A percentile compares a stretch with the other conserved stretches of the same genome.
These are phyloP conservation scores for Stegostoma tigrinum DNA, from an alignment of 2,113 vertebrate genomes.

Conservation along the genomic window DNA sequence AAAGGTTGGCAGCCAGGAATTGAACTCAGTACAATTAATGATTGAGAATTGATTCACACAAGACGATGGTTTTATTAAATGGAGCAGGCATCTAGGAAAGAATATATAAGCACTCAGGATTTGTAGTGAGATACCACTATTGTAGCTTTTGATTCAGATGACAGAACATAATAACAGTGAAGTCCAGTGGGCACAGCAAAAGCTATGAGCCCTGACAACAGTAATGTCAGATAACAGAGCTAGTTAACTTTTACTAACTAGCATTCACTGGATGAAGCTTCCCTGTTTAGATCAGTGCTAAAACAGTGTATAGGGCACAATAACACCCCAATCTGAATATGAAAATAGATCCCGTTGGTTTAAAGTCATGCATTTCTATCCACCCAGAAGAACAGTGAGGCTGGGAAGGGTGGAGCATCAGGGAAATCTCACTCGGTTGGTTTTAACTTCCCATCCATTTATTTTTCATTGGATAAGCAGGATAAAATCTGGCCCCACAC, in stretches of 20 bases:
- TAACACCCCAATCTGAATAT: not conserved
- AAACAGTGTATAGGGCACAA: not conserved
- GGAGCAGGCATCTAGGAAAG: not conserved
- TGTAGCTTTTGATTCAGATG: not conserved
- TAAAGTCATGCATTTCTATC: not conserved
- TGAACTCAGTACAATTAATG: too few species aligned
- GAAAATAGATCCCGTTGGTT: not conserved
- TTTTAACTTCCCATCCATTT: not conserved
- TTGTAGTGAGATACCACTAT: not conserved
- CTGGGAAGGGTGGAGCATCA: not conserved
- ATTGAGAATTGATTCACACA: not conserved
- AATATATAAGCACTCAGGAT: not conserved
- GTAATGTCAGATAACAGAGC: not conserved
- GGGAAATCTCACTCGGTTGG: not conserved
- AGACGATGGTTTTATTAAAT: not conserved
- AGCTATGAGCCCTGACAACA: not conserved
- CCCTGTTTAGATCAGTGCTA: not conserved
- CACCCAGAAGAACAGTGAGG: not conserved
- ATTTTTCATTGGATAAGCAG: not conserved
- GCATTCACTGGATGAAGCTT: not conserved
- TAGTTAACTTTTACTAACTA: not conserved
- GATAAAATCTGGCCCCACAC: not conserved
- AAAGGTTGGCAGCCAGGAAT: not conserved
- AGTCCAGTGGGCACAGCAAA: not conserved
- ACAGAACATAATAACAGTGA: not conserved